A percentile compares a stretch with the other conserved stretches of the same genome.
These are phyloP conservation scores for Myrmecophaga tridactyla DNA, from an alignment of 2,113 vertebrate genomes.

Conservation along the genomic window DNA sequence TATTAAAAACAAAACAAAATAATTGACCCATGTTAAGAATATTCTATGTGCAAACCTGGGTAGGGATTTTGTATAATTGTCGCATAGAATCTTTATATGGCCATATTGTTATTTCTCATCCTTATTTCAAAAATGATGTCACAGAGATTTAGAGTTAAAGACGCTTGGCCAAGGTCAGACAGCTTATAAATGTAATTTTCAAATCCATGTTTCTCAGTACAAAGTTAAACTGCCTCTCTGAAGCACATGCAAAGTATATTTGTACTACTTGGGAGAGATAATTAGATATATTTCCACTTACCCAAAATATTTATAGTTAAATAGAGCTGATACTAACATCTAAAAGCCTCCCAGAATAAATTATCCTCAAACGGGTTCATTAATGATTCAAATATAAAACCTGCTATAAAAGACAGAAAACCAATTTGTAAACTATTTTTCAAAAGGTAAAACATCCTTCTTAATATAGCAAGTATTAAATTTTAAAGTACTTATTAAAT, in stretches of 20 bases:
- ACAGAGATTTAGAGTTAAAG: background rate
- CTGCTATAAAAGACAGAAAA: conserved; percentile 54
- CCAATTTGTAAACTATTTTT: conserved; percentile 74
- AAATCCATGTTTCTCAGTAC: background rate
- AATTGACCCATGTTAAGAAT: background rate
- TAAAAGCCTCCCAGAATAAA: conserved; percentile 52
- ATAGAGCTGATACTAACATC: conserved; percentile 3
- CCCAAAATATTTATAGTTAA: conserved; percentile 55
- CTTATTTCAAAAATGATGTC: background rate
- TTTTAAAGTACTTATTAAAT: conserved; percentile 73
- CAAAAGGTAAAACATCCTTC: conserved; percentile 60
- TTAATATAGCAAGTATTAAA: conserved; percentile 69
- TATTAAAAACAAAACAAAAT: background rate
- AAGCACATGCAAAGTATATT: background rate
- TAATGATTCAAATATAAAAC: conserved; percentile 71
- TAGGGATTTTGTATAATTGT: background rate
- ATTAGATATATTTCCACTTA: conserved; percentile 3
- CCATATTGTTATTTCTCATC: background rate
- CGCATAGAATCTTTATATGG: background rate
- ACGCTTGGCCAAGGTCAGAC: background rate
- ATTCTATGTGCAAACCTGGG: background rate
- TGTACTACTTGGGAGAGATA: background rate
- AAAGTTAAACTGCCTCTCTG: background rate
- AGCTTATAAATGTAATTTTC: background rate
- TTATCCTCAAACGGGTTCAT: conserved; percentile 57